These are phyloP conservation scores for Mesocricetus auratus DNA, from an alignment of 2,113 vertebrate genomes.

Conservation along the genomic window DNA sequence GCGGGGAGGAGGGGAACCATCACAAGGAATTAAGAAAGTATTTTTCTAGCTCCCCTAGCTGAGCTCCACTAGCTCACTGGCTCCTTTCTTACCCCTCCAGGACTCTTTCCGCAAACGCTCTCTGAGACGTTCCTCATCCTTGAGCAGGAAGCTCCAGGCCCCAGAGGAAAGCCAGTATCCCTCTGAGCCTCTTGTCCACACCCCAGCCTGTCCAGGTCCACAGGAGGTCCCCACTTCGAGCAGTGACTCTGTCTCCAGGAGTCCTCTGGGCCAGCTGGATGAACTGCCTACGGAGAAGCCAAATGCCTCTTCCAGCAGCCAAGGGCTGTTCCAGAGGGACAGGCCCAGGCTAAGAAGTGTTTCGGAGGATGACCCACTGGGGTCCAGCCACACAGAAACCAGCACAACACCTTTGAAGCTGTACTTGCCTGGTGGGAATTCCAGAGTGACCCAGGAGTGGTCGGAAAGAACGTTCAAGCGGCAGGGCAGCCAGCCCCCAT, in stretches of 20 bases:
- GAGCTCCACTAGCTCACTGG: neutral
- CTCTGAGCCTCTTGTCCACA: neutral
- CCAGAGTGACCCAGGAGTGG: slow-evolving; percentile 77
- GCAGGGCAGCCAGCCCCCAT: slow-evolving; percentile 55
- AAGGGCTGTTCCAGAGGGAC: slow-evolving; percentile 55
- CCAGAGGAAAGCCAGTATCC: slow-evolving; percentile 56
- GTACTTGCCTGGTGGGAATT: slow-evolving; percentile 57
- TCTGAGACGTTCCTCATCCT: slow-evolving; percentile 73
- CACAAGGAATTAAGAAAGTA: neutral
- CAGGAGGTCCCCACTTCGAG: neutral
- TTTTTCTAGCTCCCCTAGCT: neutral
- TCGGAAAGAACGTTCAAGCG: slow-evolving; percentile 67
- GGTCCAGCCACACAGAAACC: slow-evolving; percentile 24
- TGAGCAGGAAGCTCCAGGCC: slow-evolving; percentile 60
- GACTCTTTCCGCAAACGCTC: slow-evolving; percentile 87
- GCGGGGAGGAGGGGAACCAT: neutral
- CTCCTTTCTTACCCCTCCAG: slow-evolving; percentile 80
- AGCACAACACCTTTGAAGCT: slow-evolving; percentile 63
- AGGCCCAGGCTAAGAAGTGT: slow-evolving; percentile 31
- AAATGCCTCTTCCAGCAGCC: neutral
- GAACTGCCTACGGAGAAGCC: slow-evolving; percentile 55
- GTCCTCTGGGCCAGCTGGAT: neutral
- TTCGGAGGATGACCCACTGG: slow-evolving; percentile 30
- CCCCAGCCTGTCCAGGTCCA: neutral
- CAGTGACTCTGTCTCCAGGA: slow-evolving; percentile 23